phyloP scores from a whole-genome alignment of 2,797 vertebrate genomes.

The Anguilla obscura region DNA sequence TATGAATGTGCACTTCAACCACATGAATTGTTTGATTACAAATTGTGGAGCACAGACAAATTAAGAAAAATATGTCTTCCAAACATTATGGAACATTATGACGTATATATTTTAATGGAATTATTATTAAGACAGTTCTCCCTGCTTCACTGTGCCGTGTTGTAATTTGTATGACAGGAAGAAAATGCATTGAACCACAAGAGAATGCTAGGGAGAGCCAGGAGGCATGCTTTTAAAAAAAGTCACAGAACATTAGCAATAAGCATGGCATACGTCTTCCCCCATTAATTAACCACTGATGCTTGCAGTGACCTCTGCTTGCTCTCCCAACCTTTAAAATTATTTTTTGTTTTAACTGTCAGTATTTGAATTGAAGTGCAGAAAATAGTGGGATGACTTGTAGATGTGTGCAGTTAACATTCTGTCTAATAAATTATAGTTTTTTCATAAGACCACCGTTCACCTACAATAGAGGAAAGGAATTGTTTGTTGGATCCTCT shows the following conservation, averaged over 20 bases:
- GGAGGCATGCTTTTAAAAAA: constrained; percentile 32
- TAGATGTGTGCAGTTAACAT: not conserved
- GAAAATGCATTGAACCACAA: not conserved
- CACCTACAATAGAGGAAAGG: not conserved
- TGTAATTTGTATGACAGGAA: not conserved
- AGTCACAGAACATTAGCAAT: constrained; percentile 47
- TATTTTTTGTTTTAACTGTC: not conserved
- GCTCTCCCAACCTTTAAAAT: not conserved
- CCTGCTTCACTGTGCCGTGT: not conserved
- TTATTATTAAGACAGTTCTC: not conserved
- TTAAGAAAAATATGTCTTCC: too few relatives aligned
- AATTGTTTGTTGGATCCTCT: not conserved
- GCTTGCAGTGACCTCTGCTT: constrained; percentile 18
- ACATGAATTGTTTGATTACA: too few relatives aligned
- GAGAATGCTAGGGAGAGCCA: not conserved
- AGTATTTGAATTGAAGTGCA: not conserved
- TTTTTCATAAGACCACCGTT: not conserved
- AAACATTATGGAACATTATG: too few relatives aligned
- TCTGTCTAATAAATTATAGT: not conserved
- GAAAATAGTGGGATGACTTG: not conserved
- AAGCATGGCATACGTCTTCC: constrained; percentile 49
- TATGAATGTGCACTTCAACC: too few relatives aligned
- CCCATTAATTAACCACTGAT: constrained; percentile 57
- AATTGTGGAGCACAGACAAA: too few relatives aligned
- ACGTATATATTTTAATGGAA: not conserved